Conservation (phyloP, 2,113 vertebrate genomes). For the Pygoscelis adeliae region DNA sequence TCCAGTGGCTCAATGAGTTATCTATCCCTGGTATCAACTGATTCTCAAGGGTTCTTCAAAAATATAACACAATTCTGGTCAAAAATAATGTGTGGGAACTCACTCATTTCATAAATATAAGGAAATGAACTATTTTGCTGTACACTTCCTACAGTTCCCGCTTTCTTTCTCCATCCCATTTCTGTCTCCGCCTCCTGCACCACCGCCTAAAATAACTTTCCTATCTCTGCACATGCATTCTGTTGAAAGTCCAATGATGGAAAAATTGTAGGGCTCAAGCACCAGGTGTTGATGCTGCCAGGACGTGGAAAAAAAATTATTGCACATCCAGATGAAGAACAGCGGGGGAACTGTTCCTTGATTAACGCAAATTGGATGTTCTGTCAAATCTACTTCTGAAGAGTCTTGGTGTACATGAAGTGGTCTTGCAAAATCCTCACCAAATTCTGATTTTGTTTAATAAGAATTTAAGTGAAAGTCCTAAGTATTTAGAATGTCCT, state of each 20-base stretch:
- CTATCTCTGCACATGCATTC: neutral
- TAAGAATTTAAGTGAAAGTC: neutral
- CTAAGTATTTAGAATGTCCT: neutral
- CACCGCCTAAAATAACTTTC: neutral
- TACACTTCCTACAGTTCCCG: neutral
- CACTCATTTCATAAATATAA: slow-evolving; percentile 18
- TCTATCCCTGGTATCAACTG: neutral
- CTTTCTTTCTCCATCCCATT: neutral
- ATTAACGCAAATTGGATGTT: neutral
- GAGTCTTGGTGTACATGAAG: neutral
- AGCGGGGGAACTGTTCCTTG: neutral
- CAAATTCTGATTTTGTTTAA: neutral
- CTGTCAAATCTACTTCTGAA: neutral
- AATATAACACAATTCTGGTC: neutral
- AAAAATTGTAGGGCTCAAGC: neutral
- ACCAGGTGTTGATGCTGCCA: neutral
- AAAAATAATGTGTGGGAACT: slow-evolving; percentile 34
- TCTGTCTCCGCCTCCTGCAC: neutral
- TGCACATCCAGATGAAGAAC: neutral
- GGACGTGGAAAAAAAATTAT: neutral
- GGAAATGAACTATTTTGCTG: slow-evolving; percentile 3
- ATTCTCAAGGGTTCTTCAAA: neutral
- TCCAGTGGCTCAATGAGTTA: neutral
- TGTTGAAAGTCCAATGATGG: neutral
- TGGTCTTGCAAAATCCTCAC: neutral